Evolutionary conservation across 2,113 vertebrate species (phyloP), one percentile per base, ranked within the genome.

Genomic region (Amazona guildingii): DNA sequence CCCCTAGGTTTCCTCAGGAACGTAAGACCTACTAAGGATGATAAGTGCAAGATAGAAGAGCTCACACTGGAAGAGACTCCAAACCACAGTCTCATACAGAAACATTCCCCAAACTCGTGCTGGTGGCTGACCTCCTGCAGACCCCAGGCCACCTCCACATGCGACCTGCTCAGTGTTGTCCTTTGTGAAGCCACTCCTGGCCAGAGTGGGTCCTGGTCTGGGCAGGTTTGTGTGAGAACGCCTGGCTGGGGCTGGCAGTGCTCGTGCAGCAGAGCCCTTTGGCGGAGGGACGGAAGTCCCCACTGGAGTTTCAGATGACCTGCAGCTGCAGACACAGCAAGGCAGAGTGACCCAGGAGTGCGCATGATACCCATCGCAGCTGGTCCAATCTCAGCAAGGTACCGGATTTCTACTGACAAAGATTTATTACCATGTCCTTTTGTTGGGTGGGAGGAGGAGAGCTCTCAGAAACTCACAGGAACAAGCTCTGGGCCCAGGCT

Each of bases 361-460:
- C 0, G 2, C 21, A 11, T 8, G n/a, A 70, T 44, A 44, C 86
- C 51, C n/a, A 21, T 9, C 10, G 1, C 77, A 69, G 70, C 52
- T 55, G 59, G 31, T 69, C 19, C 0, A 0, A 12, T 48, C 74
- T 77, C 67, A 37, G 23, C 35, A 29, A 74, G 12, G 28, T 87
- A 85, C 63, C 3, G 4, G 25, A 76, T 95, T 95, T 87, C 90
- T 69, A 69, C 76, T 81, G 88, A 90, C 68, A 82, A 86, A 83
- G 90, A 93, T 90, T 96, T 96, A 92, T 88, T 95, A 92, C 76
- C 28, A 15, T 33, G 44, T 92, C 64, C 51, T 90, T 90, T 48
- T 62, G 77, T 6, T 61, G 73, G 23, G 41, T 76, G 57, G 74
- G 48, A 79, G 74, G 52, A 92, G 41, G 28, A 95, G 82, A 95